A percentile compares a stretch with the other conserved stretches of the same genome.
These are phyloP conservation scores for Gobius niger DNA, from an alignment of 2,113 vertebrate species.

Conservation along the genomic window DNA sequence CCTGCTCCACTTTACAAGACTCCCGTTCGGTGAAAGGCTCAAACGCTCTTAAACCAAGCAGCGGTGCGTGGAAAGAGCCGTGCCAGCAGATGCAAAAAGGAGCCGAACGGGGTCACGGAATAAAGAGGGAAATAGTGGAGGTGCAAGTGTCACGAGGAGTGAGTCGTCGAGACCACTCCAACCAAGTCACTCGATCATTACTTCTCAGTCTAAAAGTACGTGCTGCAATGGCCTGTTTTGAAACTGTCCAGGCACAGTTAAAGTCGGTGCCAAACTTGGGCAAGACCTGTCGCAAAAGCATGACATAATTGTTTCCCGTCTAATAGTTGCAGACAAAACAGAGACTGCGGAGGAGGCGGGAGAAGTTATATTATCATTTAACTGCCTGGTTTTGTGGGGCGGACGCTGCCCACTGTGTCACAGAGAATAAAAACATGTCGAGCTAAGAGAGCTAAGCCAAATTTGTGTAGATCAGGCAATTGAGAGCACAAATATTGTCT, in stretches of 20 bases:
- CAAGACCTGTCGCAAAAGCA: background rate
- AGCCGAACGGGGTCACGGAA: background rate
- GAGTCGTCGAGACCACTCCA: background rate
- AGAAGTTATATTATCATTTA: no score
- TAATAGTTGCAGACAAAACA: constrained; percentile 2
- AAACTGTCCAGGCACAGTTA: background rate
- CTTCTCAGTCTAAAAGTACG: background rate
- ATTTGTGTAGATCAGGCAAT: no score
- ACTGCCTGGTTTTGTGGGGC: no score
- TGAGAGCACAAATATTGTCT: no score
- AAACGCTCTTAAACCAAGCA: background rate
- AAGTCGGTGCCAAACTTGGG: background rate
- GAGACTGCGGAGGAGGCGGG: background rate
- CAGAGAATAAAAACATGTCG: no score
- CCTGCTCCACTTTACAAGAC: constrained; percentile 1
- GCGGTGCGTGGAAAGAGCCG: background rate
- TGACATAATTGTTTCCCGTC: constrained; percentile 1
- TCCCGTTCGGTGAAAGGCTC: constrained; percentile 3
- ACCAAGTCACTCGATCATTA: background rate
- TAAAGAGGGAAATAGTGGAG: background rate
- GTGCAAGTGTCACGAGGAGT: background rate
- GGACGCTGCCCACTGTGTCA: no score
- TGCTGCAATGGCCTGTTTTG: background rate
- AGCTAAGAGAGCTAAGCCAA: no score
- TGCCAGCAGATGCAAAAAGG: background rate